Evolutionary conservation across 2,888 invertebrate species (phyloP).

Genomic region (Lithophane socia): DNA sequence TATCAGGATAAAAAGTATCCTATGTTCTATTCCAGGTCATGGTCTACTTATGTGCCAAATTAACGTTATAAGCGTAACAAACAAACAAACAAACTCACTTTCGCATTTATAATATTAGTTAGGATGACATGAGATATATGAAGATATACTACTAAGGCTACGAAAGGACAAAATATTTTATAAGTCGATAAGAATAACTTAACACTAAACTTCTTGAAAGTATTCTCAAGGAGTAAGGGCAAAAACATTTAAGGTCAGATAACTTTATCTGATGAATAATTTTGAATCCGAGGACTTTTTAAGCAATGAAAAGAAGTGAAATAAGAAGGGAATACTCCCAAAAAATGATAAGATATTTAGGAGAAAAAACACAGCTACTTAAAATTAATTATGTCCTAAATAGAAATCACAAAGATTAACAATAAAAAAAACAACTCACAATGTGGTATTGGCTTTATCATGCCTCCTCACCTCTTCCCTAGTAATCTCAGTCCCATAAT

Average conservation of each 20-base stretch:
- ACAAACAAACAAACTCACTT: too few species aligned
- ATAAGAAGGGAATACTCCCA: not conserved
- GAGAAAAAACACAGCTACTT: too few species aligned
- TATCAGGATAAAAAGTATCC: too few species aligned
- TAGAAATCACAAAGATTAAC: not conserved
- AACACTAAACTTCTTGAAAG: too few species aligned
- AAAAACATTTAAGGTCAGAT: not conserved
- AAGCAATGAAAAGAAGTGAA: too few species aligned
- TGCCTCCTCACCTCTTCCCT: conserved; percentile 72
- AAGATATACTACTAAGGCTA: too few species aligned
- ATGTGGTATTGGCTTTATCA: conserved; percentile 76
- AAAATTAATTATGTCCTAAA: not conserved
- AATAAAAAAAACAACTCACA: conserved; percentile 71
- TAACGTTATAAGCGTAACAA: too few species aligned
- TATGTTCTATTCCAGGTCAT: too few species aligned
- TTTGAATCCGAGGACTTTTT: not conserved
- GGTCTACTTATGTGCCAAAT: too few species aligned
- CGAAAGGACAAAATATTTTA: not conserved
- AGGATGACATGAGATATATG: not conserved
- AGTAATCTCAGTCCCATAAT: conserved; percentile 71
- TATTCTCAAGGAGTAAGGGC: not conserved
- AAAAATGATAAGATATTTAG: too few species aligned
- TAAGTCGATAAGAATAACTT: not conserved
- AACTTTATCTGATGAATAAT: too few species aligned
- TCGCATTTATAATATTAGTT: too few species aligned